A percentile compares a stretch with the other conserved stretches of the same genome.
Evolutionary conservation across 2,113 vertebrate species (phyloP).

Genomic region (Ahaetulla prasina): DNA sequence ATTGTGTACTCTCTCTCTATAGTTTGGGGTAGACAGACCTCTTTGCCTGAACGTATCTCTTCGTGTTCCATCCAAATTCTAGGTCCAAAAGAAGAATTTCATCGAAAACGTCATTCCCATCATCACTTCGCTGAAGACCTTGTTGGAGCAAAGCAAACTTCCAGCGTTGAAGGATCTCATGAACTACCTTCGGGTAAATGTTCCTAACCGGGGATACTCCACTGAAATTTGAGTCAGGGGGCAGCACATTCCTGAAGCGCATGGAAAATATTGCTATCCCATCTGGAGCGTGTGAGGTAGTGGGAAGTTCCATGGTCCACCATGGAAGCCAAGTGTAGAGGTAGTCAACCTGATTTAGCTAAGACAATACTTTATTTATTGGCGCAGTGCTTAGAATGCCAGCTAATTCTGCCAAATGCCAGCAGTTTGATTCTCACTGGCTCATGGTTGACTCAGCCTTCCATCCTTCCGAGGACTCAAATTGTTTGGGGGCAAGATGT

Average conservation of each 20-base stretch:
- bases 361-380: background rate
- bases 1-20: background rate
- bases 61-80: slow-evolving; percentile 36
- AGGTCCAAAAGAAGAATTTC: slow-evolving; percentile 95
- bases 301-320: background rate
- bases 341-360: background rate
- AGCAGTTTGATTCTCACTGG: background rate
- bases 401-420: background rate
- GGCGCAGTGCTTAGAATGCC: background rate
- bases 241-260: too few relatives aligned
- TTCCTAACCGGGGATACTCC: background rate
- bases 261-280: background rate
- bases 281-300: background rate
- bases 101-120: slow-evolving; percentile 89
- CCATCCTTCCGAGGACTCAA: background rate
- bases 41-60: background rate
- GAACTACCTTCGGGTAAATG: slow-evolving; percentile 83
- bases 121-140: slow-evolving; percentile 82
- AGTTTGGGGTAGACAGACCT: background rate
- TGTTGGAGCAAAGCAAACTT: slow-evolving; percentile 84
- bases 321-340: background rate
- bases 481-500: background rate
- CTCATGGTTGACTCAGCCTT: background rate
- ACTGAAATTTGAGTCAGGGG: background rate
- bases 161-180: slow-evolving; percentile 88